Evolutionary conservation across 2,113 vertebrate species (phyloP).

Genomic region (Chaenocephalus aceratus): DNA sequence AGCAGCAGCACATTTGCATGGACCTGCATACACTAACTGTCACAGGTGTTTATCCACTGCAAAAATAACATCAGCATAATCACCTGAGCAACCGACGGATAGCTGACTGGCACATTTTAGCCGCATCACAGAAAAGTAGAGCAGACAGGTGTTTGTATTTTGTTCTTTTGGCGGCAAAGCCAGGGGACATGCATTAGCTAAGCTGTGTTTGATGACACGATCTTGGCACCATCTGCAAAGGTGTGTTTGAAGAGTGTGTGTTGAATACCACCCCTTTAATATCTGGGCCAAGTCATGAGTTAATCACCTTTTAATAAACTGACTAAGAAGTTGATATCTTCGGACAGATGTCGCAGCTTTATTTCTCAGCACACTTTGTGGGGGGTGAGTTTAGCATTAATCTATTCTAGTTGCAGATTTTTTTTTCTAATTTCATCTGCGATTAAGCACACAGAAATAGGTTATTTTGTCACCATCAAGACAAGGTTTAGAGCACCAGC

Average conservation of each 20-base stretch:
- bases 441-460: slow-evolving; percentile 14
- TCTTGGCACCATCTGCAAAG: slow-evolving; percentile 67
- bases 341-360: slow-evolving; percentile 57
- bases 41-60: slow-evolving; percentile 55
- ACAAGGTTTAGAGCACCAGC: neutral
- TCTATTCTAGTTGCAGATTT: slow-evolving; percentile 34
- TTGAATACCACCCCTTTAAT: slow-evolving; percentile 42
- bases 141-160: slow-evolving; percentile 71
- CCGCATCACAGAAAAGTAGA: slow-evolving; percentile 55
- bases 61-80: slow-evolving; percentile 27
- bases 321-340: slow-evolving; percentile 46
- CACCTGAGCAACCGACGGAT: slow-evolving; percentile 54
- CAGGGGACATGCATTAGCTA: slow-evolving; percentile 62
- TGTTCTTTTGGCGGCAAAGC: slow-evolving; percentile 54
- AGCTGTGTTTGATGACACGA: slow-evolving; percentile 70
- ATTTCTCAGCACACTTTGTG: slow-evolving; percentile 4
- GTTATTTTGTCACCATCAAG: neutral
- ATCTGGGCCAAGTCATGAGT: slow-evolving; percentile 55
- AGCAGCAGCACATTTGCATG: slow-evolving; percentile 76
- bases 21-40: slow-evolving; percentile 70
- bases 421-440: neutral
- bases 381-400: slow-evolving; percentile 21
- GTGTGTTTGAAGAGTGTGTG: slow-evolving; percentile 64
- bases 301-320: slow-evolving; percentile 61
- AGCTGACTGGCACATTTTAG: slow-evolving; percentile 56